phyloP scores from a whole-genome alignment of 2,888 invertebrate species.

The Allygus modestus region DNA sequence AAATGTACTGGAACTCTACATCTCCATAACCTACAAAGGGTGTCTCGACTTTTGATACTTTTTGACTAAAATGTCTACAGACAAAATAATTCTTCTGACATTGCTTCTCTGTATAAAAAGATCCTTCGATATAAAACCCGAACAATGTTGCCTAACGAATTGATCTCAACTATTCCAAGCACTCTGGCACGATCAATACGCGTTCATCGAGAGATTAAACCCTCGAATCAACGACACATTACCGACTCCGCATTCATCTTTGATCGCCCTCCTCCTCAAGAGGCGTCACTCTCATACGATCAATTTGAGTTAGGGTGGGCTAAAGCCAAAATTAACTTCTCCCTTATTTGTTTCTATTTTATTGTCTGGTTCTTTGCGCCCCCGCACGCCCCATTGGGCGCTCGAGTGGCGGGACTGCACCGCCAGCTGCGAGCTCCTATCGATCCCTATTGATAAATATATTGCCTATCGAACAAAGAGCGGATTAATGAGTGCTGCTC shows the following conservation, averaged over 20 bases:
- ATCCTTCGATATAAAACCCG: background rate
- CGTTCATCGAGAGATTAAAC: background rate
- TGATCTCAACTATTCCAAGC: background rate
- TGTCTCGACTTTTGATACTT: too few relatives aligned
- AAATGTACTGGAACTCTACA: too few relatives aligned
- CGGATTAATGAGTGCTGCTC: slow-evolving; percentile 31
- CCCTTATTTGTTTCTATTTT: slow-evolving; percentile 48
- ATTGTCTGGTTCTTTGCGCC: slow-evolving; percentile 40
- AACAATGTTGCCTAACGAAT: background rate
- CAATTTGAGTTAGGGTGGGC: slow-evolving; percentile 28
- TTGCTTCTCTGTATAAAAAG: too few relatives aligned
- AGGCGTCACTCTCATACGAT: background rate
- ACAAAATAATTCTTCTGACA: too few relatives aligned
- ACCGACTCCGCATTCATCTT: slow-evolving; percentile 8
- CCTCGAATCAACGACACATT: background rate
- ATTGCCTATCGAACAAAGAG: slow-evolving; percentile 24
- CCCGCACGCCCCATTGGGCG: slow-evolving; percentile 35
- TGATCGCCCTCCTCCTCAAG: background rate
- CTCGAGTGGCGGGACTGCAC: background rate
- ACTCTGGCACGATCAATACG: background rate
- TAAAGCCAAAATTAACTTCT: slow-evolving; percentile 39
- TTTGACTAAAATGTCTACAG: too few relatives aligned
- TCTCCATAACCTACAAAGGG: too few relatives aligned
- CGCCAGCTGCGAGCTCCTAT: slow-evolving; percentile 9
- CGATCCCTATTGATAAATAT: slow-evolving; percentile 34